Evolutionary conservation across 2,888 invertebrate genomes (phyloP).

Genomic region (Thera obeliscata): DNA sequence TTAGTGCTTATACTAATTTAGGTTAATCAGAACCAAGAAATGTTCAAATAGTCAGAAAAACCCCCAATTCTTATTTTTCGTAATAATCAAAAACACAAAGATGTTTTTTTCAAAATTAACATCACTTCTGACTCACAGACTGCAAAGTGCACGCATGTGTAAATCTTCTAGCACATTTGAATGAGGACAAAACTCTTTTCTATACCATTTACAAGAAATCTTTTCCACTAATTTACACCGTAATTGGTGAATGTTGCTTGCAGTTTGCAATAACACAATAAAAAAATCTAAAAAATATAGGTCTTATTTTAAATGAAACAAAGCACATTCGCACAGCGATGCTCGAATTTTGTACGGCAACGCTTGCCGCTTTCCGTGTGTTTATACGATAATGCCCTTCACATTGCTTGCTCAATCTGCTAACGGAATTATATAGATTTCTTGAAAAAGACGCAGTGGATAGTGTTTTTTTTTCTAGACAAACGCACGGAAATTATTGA

Average conservation of each 20-base stretch:
- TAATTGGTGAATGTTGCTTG: slow-evolving; percentile 76
- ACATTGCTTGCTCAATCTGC: slow-evolving; percentile 65
- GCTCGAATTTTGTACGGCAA: slow-evolving; percentile 70
- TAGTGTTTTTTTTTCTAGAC: neutral
- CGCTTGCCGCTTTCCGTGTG: slow-evolving; percentile 81
- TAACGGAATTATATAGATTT: slow-evolving; percentile 53
- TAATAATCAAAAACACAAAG: slow-evolving; percentile 61
- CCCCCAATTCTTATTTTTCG: slow-evolving; percentile 8
- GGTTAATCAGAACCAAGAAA: slow-evolving; percentile 1
- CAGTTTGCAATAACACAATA: slow-evolving; percentile 66
- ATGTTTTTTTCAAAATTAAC: slow-evolving; percentile 65
- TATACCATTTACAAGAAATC: slow-evolving; percentile 38
- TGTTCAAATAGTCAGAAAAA: slow-evolving; percentile 1
- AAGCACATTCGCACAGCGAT: slow-evolving; percentile 75
- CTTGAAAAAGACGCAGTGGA: slow-evolving; percentile 13
- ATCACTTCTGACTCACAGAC: slow-evolving; percentile 70
- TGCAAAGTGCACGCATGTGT: slow-evolving; percentile 82
- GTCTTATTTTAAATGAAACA: slow-evolving; percentile 48
- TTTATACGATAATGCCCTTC: slow-evolving; percentile 58
- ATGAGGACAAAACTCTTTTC: slow-evolving; percentile 47
- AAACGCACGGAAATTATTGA: neutral
- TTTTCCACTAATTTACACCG: slow-evolving; percentile 73
- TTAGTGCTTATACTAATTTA: neutral
- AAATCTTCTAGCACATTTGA: slow-evolving; percentile 69
- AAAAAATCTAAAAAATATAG: slow-evolving; percentile 43